Percentiles rank a stretch among this genome's conserved stretches.
These are phyloP conservation scores for Anguilla rostrata DNA, from an alignment of 2,113 vertebrate species.

Conservation along the genomic window DNA sequence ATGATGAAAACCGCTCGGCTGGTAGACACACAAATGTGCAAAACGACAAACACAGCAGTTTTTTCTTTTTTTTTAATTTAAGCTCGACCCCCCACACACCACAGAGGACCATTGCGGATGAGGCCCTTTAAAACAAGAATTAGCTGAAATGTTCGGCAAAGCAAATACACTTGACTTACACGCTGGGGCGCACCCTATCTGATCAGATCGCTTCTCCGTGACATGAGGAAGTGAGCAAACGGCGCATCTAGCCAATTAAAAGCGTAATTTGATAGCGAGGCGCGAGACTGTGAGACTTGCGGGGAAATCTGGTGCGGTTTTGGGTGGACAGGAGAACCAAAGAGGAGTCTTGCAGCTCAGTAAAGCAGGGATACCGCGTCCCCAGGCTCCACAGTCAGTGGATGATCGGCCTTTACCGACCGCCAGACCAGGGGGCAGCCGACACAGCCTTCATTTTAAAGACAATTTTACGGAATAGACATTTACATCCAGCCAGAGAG, in stretches of 20 bases:
- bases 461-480: neutral
- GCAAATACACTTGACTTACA: neutral
- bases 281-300: neutral
- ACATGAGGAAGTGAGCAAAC: neutral
- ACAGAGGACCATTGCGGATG: neutral
- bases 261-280: neutral
- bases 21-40: no score
- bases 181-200: neutral
- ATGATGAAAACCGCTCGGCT: no score
- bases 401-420: neutral
- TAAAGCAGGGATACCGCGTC: neutral
- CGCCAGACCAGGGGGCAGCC: neutral
- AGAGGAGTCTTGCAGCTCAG: neutral
- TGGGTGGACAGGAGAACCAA: neutral
- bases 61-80: neutral
- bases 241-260: neutral
- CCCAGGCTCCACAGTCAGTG: no score
- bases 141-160: neutral
- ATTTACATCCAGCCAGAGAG: neutral
- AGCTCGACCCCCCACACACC: neutral
- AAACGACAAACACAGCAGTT: neutral
- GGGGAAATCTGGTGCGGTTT: neutral
- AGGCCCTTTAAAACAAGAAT: neutral
- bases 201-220: neutral
- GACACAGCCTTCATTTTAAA: neutral